These are phyloP conservation scores for Ellobius talpinus DNA, from an alignment of 2,113 vertebrate species.

Conservation along the genomic window DNA sequence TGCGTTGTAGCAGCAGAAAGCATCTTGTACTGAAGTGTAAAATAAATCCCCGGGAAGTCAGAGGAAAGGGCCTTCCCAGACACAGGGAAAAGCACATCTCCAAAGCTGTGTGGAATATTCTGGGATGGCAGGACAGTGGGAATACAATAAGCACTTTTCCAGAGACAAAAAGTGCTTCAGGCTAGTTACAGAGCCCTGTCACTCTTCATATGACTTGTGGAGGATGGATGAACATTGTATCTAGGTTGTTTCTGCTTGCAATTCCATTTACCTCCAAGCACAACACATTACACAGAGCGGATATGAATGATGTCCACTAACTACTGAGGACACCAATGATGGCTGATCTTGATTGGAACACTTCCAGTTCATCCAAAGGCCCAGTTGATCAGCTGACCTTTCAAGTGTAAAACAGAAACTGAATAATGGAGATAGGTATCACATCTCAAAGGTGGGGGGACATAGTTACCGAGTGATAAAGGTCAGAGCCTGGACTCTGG, in stretches of 20 bases:
- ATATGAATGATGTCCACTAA: not conserved
- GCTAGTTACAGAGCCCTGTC: no score
- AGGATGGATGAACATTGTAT: not conserved
- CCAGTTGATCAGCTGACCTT: not conserved
- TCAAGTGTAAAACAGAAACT: accelerated
- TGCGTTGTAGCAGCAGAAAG: not conserved
- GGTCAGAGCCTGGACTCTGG: not conserved
- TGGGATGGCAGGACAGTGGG: not conserved
- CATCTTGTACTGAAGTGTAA: accelerated
- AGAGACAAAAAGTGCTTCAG: not conserved
- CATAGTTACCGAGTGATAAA: not conserved
- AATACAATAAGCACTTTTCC: not conserved
- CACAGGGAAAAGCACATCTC: accelerated
- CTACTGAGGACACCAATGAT: accelerated
- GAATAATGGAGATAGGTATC: accelerated
- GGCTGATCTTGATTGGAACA: accelerated
- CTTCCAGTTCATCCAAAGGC: accelerated
- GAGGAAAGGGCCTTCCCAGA: not conserved
- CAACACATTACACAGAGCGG: accelerated
- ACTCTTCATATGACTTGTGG: accelerated
- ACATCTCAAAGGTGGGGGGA: accelerated
- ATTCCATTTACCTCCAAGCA: not conserved
- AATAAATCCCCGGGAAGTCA: not conserved
- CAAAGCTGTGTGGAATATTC: not conserved
- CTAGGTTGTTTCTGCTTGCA: accelerated